These are phyloP conservation scores for Elmis aenea DNA, from an alignment of 2,888 invertebrate genomes.

Conservation along the genomic window DNA sequence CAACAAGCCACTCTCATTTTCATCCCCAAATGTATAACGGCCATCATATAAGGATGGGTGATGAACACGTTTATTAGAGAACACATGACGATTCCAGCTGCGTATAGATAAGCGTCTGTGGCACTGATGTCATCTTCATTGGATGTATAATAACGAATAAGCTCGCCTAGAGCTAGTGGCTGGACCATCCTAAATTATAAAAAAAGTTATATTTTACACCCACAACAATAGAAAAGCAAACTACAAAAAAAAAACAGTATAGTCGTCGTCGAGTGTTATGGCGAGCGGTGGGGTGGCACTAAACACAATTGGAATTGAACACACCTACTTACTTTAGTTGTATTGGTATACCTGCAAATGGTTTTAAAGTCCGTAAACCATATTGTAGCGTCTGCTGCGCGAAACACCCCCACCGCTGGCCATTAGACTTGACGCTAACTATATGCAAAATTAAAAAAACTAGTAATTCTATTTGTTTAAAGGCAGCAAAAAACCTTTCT, in stretches of 20 bases:
- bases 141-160: slow-evolving; percentile 58
- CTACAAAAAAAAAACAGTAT: slow-evolving; percentile 5
- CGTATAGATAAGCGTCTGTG: slow-evolving; percentile 70
- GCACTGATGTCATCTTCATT: slow-evolving; percentile 39
- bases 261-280: too few species aligned
- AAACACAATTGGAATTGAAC: too few species aligned
- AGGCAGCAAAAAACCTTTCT: too few species aligned
- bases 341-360: too few species aligned
- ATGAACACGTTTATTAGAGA: slow-evolving; percentile 71
- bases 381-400: too few species aligned
- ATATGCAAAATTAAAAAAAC: too few species aligned
- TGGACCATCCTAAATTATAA: slow-evolving; percentile 36
- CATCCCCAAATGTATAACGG: slow-evolving; percentile 79
- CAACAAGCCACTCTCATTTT: slow-evolving; percentile 79
- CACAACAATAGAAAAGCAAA: slow-evolving; percentile 1
- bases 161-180: slow-evolving; percentile 56
- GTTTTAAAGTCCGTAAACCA: too few species aligned
- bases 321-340: too few species aligned
- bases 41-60: slow-evolving; percentile 92
- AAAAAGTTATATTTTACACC: neutral
- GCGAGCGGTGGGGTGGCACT: too few species aligned
- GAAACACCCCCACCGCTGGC: too few species aligned
- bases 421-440: too few species aligned
- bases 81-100: slow-evolving; percentile 67
- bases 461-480: too few species aligned